Conservation (phyloP, 1,140 invertebrate genomes). For the Trachymyrmex septentrionalis region DNA sequence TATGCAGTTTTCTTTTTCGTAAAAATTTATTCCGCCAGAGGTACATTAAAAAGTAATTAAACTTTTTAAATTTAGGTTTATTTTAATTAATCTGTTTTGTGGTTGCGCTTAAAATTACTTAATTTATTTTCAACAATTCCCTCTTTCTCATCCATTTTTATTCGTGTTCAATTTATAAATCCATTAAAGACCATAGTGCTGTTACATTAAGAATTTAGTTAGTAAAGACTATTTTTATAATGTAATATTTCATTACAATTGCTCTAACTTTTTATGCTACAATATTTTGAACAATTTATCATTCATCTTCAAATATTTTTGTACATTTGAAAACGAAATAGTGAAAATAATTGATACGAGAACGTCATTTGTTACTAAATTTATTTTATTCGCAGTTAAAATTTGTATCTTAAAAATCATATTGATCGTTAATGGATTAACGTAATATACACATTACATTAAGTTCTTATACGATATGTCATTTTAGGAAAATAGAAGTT, state of each 20-base stretch:
- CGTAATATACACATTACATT: conserved; percentile 27
- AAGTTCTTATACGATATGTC: conserved; percentile 21
- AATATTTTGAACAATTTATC: conserved; percentile 11
- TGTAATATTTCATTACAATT: conserved; percentile 13
- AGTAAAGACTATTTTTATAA: neutral
- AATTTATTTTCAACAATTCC: neutral
- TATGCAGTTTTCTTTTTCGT: no score
- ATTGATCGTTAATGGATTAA: conserved; percentile 43
- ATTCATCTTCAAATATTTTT: neutral
- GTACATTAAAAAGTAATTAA: neutral
- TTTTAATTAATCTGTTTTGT: neutral
- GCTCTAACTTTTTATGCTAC: neutral
- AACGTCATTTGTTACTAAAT: neutral
- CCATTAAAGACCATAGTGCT: conserved; percentile 13
- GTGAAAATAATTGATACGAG: neutral
- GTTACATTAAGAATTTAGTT: neutral
- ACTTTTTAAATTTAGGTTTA: neutral
- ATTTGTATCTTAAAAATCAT: neutral
- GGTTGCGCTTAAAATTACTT: neutral
- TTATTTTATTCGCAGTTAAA: conserved; percentile 22
- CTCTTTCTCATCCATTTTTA: conserved; percentile 21
- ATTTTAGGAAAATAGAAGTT: conserved; percentile 40
- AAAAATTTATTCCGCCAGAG: no score
- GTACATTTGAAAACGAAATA: conserved; percentile 1
- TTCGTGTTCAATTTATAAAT: conserved; percentile 27